These are phyloP conservation scores for Stenoptilia bipunctidactyla DNA, from an alignment of 2,888 invertebrate species.

Conservation along the genomic window DNA sequence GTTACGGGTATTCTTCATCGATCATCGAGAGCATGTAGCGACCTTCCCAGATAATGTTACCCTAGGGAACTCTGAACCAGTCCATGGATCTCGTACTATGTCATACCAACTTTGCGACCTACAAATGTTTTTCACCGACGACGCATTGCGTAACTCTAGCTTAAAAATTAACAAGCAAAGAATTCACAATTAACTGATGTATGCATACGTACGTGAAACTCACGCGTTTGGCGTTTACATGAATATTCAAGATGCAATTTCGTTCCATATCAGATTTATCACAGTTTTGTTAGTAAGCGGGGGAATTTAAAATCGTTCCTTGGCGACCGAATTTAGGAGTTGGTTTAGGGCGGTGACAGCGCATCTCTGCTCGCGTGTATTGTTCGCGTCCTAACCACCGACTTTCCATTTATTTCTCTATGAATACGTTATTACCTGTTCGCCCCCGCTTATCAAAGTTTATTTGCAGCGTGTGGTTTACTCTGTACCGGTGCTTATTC, in stretches of 20 bases:
- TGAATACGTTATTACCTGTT: conserved; percentile 72
- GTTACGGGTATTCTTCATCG: conserved; percentile 66
- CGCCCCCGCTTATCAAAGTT: conserved; percentile 71
- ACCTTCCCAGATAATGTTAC: conserved; percentile 61
- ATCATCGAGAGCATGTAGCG: conserved; percentile 65
- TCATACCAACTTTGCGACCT: conserved; percentile 37
- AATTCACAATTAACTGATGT: conserved; percentile 49
- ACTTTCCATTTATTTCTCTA: conserved; percentile 73
- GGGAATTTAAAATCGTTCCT: conserved; percentile 53
- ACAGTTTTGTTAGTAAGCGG: conserved; percentile 39
- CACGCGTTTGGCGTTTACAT: conserved; percentile 38
- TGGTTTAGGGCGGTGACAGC: conserved; percentile 47
- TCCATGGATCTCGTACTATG: conserved; percentile 38
- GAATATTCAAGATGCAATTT: conserved; percentile 65
- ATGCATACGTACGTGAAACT: conserved; percentile 21
- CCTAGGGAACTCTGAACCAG: conserved; percentile 59
- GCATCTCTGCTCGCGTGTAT: conserved; percentile 53
- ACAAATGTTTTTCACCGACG: background rate
- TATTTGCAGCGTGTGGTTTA: conserved; percentile 71
- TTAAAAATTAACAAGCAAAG: conserved; percentile 50
- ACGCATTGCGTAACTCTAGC: conserved; percentile 22
- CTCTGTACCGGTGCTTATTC: conserved; percentile 70
- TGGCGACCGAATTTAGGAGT: conserved; percentile 43
- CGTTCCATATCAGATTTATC: conserved; percentile 55
- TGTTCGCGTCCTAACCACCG: conserved; percentile 67